These are phyloP conservation scores for Litoditis marina DNA, from an alignment of 2,888 invertebrate species.

Conservation along the genomic window DNA sequence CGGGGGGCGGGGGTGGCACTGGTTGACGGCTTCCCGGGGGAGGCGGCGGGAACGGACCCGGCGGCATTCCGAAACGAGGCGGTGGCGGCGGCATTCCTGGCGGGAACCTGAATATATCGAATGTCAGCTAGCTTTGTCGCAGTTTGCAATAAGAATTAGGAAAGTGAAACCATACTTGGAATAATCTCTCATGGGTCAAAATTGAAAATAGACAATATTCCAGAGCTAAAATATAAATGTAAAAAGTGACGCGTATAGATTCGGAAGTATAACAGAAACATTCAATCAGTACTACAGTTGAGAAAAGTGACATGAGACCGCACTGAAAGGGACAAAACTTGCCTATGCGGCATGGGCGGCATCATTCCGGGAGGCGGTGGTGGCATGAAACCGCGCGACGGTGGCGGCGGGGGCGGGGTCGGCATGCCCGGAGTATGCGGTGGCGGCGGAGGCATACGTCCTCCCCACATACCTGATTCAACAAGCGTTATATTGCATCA, in stretches of 20 bases:
- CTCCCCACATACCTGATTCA: conserved; percentile 2
- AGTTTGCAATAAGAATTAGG: no score
- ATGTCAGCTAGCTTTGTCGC: no score
- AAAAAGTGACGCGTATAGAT: no score
- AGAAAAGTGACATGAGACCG: background rate
- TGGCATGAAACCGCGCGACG: conserved; percentile 23
- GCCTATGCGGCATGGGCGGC: conserved; percentile 33
- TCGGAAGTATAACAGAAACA: no score
- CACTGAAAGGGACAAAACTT: background rate
- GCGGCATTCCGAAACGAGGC: conserved; percentile 25
- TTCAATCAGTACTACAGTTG: no score
- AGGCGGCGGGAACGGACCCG: conserved; percentile 34
- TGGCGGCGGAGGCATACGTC: conserved; percentile 24
- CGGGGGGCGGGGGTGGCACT: conserved; percentile 37
- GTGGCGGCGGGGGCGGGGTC: conserved; percentile 18
- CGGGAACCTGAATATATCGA: no score
- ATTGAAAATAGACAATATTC: no score
- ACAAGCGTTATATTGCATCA: background rate
- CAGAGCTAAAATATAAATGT: no score
- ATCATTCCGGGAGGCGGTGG: conserved; percentile 39
- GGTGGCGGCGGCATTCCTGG: conserved; percentile 37
- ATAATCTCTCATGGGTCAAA: no score
- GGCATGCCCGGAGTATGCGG: conserved; percentile 17
- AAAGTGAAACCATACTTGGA: no score
- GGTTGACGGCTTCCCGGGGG: conserved; percentile 38